Evolutionary conservation across 2,888 invertebrate genomes (phyloP).

Genomic region (Sinodicranocentrus sp.): DNA sequence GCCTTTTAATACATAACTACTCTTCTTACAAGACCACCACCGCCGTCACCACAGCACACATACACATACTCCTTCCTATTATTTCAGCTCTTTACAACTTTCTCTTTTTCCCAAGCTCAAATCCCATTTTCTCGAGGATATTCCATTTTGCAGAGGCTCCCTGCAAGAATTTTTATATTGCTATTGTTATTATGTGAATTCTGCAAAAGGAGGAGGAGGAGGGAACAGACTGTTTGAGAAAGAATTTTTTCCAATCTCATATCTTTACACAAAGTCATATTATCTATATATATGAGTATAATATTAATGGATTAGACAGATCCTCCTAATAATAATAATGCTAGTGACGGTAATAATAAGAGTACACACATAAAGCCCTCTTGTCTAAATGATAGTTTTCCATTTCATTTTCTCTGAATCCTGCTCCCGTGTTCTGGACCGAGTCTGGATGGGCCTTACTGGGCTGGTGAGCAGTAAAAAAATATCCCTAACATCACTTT

Average conservation of each 20-base stretch:
- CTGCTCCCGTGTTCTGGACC: too few species aligned
- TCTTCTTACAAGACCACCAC: neutral
- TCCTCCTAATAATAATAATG: conserved; percentile 12
- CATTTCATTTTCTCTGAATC: conserved; percentile 23
- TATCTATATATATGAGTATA: neutral
- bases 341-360: conserved; percentile 19
- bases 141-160: conserved; percentile 16
- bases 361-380: conserved; percentile 28
- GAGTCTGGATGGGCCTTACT: too few species aligned
- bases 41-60: conserved; percentile 13
- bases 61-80: too few species aligned
- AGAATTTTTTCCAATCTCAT: neutral
- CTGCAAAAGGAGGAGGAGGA: neutral
- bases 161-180: conserved; percentile 13
- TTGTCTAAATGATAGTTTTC: neutral
- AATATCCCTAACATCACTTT: too few species aligned
- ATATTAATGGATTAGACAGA: conserved; percentile 36
- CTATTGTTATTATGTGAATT: conserved; percentile 17
- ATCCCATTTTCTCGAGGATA: neutral
- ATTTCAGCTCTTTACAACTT: neutral
- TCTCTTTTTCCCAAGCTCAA: neutral
- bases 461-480: too few species aligned
- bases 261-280: neutral
- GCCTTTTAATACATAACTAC: neutral
- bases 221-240: neutral